Percentiles rank a stretch among this genome's conserved stretches.
Evolutionary conservation across 1,140 invertebrate genomes (phyloP).

Genomic region (Teleopsis dalmanni): DNA sequence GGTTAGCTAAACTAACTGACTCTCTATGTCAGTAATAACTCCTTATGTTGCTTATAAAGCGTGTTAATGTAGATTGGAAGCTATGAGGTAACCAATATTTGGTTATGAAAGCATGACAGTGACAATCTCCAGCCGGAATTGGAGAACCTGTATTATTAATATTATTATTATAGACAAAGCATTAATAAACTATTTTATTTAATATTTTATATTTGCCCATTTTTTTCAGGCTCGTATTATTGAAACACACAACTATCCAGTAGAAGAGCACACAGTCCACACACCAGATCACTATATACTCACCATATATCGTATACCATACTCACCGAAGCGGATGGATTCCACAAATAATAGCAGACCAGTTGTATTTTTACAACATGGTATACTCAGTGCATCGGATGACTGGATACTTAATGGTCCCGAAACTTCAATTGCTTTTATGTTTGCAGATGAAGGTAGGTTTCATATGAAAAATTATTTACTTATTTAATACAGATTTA

Average conservation of each 20-base stretch:
- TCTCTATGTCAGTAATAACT: no score
- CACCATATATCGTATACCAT: conserved; percentile 48
- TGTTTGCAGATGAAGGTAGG: conserved; percentile 59
- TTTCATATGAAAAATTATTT: no score
- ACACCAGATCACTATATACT: conserved; percentile 52
- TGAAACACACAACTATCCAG: conserved; percentile 51
- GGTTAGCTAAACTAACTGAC: no score
- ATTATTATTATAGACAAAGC: no score
- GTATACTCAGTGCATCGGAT: conserved; percentile 63
- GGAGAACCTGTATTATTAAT: no score
- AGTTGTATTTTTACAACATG: conserved; percentile 66
- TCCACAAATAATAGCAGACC: conserved; percentile 15
- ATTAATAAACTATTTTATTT: no score
- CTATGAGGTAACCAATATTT: no score
- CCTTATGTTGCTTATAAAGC: no score
- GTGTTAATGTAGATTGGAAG: no score
- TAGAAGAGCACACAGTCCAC: conserved; percentile 48
- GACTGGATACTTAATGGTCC: conserved; percentile 67
- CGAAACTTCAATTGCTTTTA: conserved; percentile 49
- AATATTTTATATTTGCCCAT: not conserved
- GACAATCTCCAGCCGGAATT: no score
- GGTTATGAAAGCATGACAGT: no score
- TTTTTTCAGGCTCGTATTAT: conserved; percentile 40
- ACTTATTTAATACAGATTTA: no score
- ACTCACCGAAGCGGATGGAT: conserved; percentile 23